Base-by-base conservation (phyloP, 2,113 vertebrate species). In the Microtus ochrogaster region DNA sequence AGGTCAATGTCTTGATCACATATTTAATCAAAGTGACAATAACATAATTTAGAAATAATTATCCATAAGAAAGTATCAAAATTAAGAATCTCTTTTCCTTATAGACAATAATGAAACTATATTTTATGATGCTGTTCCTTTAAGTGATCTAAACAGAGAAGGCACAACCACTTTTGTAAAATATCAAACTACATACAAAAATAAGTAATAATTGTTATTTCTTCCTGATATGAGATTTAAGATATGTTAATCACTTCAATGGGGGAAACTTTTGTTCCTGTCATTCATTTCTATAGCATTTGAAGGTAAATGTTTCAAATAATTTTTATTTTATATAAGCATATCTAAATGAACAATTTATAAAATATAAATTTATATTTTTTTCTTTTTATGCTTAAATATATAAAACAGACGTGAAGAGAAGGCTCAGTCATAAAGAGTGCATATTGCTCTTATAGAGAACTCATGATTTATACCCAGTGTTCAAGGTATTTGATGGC, bases 21-120 rank as follows among this genome's bases (percentile, higher is more conserved):
- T 89, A 92, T 41, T 74, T 76, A 94, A 92, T 78, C 12, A 77
- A 93, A 77, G 22, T 89, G 22, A 89, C n/a, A 89, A 82, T 65
- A 95, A 66, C 89, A 61, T 41, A 72, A 90, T n/a, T 86, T 79
- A 58, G 17, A 76, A 92, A 44, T 84, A 77, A 78, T 86, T 79
- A 65, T 76, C 21, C 11, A 24, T 92, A 58, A 74, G 13, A 76
- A 76, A 26, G 19, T 74, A 86, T 90, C 30, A 73, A 19, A 58
- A 66, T 63, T 41, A 3, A 76, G 70, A 68, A 74, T 28, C 2
- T 49, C 68, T 26, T 78, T 19, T 66, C 65, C 41, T 47, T 82
- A 8, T 30, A 41, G 13, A 84, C 39, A 30, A 26, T 65, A 61
- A 84, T 44, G n/a, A 44, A 44, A 9, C 22, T 12, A 12, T 13